Conservation (phyloP, 2,113 vertebrate genomes). For the Leptosomus discolor region DNA sequence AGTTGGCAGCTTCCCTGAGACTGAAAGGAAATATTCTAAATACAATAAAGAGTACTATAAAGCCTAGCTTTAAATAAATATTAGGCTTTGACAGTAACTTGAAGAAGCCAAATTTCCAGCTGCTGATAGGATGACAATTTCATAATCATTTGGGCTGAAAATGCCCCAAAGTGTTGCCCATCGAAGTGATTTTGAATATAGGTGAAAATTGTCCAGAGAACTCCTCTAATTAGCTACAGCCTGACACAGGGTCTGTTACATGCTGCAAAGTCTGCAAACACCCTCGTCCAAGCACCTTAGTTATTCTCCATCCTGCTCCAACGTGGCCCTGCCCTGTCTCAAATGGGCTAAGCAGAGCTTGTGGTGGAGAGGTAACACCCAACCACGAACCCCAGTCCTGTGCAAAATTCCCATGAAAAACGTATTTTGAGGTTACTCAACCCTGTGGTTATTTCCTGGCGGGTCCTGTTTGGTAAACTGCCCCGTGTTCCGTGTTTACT, state of each 20-base stretch:
- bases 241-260: not conserved
- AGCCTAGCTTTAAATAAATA: conserved; percentile 13
- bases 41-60: not conserved
- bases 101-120: not conserved
- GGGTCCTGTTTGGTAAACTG: not conserved
- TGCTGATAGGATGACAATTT: not conserved
- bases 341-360: not conserved
- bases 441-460: not conserved
- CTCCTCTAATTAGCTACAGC: not conserved
- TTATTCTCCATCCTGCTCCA: not conserved
- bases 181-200: not conserved
- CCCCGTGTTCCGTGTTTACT: not conserved
- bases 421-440: not conserved
- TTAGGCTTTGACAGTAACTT: not conserved
- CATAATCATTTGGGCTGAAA: not conserved
- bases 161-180: not conserved
- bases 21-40: not conserved
- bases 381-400: not conserved
- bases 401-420: not conserved
- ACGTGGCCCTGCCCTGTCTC: not conserved
- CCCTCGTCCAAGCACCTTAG: not conserved
- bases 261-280: not conserved
- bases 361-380: not conserved
- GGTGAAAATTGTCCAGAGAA: not conserved
- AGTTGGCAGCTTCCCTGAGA: not conserved